Evolutionary conservation across 2,797 vertebrate genomes (phyloP).

Genomic region (Rhadinocentrus ornatus): DNA sequence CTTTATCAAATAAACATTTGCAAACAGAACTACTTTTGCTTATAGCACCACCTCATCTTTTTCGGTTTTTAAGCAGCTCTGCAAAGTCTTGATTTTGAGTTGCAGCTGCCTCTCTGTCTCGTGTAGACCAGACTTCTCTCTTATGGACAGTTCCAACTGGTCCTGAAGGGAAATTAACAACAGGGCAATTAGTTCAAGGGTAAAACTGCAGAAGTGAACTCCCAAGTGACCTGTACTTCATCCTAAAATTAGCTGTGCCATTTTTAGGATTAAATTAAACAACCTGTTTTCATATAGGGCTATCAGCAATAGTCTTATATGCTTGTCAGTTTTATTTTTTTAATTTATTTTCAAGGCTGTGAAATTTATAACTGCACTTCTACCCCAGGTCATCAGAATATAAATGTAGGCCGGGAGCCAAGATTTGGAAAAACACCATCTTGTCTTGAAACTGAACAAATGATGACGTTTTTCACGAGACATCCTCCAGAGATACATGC

Average conservation of each 20-base stretch:
- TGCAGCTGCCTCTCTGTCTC: conserved; percentile 94
- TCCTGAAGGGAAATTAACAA: conserved; percentile 81
- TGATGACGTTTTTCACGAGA: not conserved
- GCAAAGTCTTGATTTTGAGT: conserved; percentile 92
- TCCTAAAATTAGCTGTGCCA: not conserved
- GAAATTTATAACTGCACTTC: not conserved
- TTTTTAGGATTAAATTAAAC: not conserved
- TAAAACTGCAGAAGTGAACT: conserved; percentile 4
- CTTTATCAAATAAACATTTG: not conserved
- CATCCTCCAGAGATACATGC: conserved; percentile 63
- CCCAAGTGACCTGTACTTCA: not conserved
- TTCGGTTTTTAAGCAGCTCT: conserved; percentile 94
- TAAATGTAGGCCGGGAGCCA: not conserved
- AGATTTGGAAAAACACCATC: not conserved
- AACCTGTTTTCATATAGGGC: not conserved
- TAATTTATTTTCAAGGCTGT: not conserved
- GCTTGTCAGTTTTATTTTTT: not conserved
- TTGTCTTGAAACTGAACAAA: not conserved
- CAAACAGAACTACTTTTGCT: not conserved
- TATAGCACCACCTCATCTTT: conserved; percentile 91
- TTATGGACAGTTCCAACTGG: conserved; percentile 91
- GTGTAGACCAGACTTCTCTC: conserved; percentile 91
- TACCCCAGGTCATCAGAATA: not conserved
- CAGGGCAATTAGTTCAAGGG: conserved; percentile 2
- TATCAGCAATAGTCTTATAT: not conserved